Base-by-base conservation (phyloP, 2,888 invertebrate genomes). In the Tenthredo distinguenda region DNA sequence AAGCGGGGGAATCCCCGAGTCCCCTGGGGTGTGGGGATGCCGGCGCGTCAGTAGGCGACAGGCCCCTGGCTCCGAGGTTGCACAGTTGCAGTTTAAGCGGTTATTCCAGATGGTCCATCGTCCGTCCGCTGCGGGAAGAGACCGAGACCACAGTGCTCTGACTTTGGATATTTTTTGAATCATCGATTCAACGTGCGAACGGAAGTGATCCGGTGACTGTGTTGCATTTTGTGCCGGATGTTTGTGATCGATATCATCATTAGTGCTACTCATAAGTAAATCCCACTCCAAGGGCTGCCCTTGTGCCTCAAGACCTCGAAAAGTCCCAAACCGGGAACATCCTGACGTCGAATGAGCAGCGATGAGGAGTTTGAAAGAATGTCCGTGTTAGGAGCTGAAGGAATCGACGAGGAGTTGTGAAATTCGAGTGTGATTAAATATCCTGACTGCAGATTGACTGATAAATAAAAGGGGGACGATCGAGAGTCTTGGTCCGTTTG, bases 21-120 rank as follows among this genome's bases (percentile, higher is more conserved):
- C 40, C 68, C 68, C 89, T 88, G 89, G 90, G 91, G 91, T 91
- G 90, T 91, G 92, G 90, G 91, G 90, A 89, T 85, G 85, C 86
- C 88, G 88, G 84, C 88, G 86, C 88, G 88, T 87, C 91, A 92
- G 92, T 91, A 90, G 89, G 88, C 89, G 89, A 88, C 90, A 89
- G 88, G 89, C 91, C 89, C 90, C 91, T 91, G 91, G 87, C 90
- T 91, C 87, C 90, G 90, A 88, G 88, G 89, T 88, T 88, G 40
- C 40, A 58, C 88, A 88, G 89, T 88, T 88, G 40, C 40, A 58
- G 47, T 50, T 81, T 62, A 81, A 62, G 40, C 79, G 79, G 34
- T 62, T n/a, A 58, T 81, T 50, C 55, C 5, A 21, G 15, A 37
- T 58, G 62, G 68, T 68, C 71, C 65, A 86, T 74, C n/a, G 7